Evolutionary conservation across 2,113 vertebrate genomes (phyloP).

Genomic region (Syngnathus scovelli): DNA sequence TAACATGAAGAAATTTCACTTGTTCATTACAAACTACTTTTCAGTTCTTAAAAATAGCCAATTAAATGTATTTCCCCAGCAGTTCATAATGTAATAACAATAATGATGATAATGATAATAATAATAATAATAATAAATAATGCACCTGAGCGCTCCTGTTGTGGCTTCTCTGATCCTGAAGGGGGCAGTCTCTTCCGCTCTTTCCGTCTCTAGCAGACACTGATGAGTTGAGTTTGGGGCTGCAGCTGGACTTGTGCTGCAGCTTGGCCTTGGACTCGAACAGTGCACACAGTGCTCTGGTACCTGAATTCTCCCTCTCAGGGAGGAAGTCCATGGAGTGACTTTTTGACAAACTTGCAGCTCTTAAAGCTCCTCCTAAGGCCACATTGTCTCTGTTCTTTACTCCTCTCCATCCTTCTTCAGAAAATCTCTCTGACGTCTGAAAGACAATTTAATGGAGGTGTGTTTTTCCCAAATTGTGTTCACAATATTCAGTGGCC

Average conservation of each 20-base stretch:
- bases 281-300: slow-evolving; percentile 56
- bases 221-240: slow-evolving; percentile 15
- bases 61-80: no score
- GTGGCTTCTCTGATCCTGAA: slow-evolving; percentile 34
- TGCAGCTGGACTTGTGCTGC: slow-evolving; percentile 37
- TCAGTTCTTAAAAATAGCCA: no score
- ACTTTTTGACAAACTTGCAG: slow-evolving; percentile 35
- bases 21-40: no score
- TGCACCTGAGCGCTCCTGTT: slow-evolving; percentile 41
- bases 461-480: not conserved
- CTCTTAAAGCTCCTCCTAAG: slow-evolving; percentile 8
- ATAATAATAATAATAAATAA: not conserved
- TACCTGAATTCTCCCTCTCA: slow-evolving; percentile 19
- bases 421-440: slow-evolving; percentile 33
- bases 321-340: slow-evolving; percentile 61
- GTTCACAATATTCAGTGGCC: not conserved
- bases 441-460: not conserved
- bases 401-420: slow-evolving; percentile 21
- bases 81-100: no score
- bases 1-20: not conserved
- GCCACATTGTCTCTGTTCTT: slow-evolving; percentile 11
- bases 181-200: slow-evolving; percentile 29
- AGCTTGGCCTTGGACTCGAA: slow-evolving; percentile 63
- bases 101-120: no score
- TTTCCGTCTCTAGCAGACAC: not conserved